These are phyloP conservation scores for Spodoptera frugiperda DNA, from an alignment of 1,140 invertebrate species.

Conservation along the genomic window DNA sequence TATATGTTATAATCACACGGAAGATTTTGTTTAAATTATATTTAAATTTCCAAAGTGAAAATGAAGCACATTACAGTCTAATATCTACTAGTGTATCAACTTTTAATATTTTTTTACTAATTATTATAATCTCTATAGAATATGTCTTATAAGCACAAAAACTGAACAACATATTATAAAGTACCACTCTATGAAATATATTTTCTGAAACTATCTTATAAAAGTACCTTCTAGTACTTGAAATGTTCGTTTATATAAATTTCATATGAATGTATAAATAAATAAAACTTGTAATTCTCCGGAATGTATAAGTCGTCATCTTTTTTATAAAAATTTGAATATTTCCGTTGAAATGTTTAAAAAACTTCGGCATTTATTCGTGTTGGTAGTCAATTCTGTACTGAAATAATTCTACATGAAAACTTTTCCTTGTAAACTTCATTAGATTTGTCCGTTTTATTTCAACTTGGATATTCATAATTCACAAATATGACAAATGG, in stretches of 20 bases:
- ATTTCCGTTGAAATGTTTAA: not conserved
- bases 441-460: not conserved
- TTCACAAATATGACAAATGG: too few relatives aligned
- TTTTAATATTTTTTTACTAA: slow-evolving; percentile 11
- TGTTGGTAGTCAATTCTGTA: slow-evolving; percentile 10
- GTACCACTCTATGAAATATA: slow-evolving; percentile 10
- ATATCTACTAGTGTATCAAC: not conserved
- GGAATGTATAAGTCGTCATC: too few relatives aligned
- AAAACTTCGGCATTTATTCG: not conserved
- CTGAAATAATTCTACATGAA: not conserved
- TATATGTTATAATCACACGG: not conserved
- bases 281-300: too few relatives aligned
- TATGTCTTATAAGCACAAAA: slow-evolving; percentile 24
- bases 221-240: slow-evolving; percentile 20
- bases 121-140: not conserved
- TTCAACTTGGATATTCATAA: not conserved
- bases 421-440: not conserved
- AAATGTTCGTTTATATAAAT: not conserved
- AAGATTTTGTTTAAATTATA: slow-evolving; percentile 13
- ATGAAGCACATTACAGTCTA: not conserved
- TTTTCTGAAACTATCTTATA: slow-evolving; percentile 27
- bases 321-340: too few relatives aligned
- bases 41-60: not conserved
- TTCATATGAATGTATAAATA: not conserved
- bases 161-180: slow-evolving; percentile 8